Evolutionary conservation across 1,140 invertebrate species (phyloP), one percentile per base, ranked within the genome.

Genomic region (Trichoplusia ni): DNA sequence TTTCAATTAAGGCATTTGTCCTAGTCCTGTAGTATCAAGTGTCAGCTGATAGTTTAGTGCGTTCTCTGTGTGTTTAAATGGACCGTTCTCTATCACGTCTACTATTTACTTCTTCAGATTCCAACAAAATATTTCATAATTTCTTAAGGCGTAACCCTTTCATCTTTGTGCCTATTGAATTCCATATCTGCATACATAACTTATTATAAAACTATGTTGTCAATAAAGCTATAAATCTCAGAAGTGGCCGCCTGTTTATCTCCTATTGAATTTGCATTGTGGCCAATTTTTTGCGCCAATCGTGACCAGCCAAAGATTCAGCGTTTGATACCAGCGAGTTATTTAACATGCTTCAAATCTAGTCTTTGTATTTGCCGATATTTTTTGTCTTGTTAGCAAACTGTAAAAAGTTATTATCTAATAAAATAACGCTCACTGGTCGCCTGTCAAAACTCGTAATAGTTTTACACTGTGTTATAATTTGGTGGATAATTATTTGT

Each of bases 231-330:
- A 25, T 16, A 18, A 21, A 21, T 33, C 16, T 59, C 25, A 40
- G 46, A 49, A 59, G 54, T 61, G 25, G 54, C 21, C 16, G 44
- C 16, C 29, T 64, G 42, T 71, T 71, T 63, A 71, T 67, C 60
- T 64, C 53, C 25, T 54, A 71, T 67, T 71, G 64, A 67, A 67
- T 71, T 71, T 64, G 56, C 54, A 67, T 67, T 67, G 61, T 62
- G 27, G 7, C 21, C 16, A 14, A 56, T 61, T 66, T 72, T 68
- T 69, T 72, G 58, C 58, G 1, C 3, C 40, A 59, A 14, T 66
- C 58, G 68, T 70, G 64, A 70, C 68, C 38, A 44, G 49, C 40
- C 16, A 58, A 62, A 59, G 61, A 25, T n/a, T 6, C 16, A 5
- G 1, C 6, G 4, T 4, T 35, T 18, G 21, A 33, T 18, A 51